Evolutionary conservation across 2,797 vertebrate species (phyloP).

Genomic region (Coranthus polyacanthus): DNA sequence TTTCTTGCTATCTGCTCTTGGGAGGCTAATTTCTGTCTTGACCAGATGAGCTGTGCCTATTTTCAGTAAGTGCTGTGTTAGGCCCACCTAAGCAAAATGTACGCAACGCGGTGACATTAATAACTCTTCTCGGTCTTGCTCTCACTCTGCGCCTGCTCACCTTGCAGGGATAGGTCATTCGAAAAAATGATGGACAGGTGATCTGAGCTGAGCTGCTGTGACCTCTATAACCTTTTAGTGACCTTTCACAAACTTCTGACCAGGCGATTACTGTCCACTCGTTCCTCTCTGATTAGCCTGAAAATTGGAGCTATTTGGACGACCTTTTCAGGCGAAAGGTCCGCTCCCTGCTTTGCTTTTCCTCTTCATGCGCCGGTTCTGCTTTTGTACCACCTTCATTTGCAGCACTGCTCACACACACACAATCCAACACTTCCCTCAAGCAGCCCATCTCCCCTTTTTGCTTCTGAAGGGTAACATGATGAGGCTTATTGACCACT

Average conservation of each 20-base stretch:
- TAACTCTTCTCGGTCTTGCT: constrained; percentile 50
- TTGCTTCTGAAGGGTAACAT: constrained; percentile 81
- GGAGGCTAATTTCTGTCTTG: constrained; percentile 58
- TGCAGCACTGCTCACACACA: constrained; percentile 34
- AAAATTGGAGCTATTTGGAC: constrained; percentile 72
- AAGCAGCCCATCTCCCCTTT: constrained; percentile 70
- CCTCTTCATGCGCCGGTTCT: constrained; percentile 42
- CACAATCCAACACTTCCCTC: constrained; percentile 36
- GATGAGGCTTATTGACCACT: constrained; percentile 79
- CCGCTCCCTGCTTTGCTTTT: constrained; percentile 55
- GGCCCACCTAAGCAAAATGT: constrained; percentile 39
- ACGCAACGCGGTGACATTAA: constrained; percentile 47
- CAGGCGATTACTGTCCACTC: constrained; percentile 72
- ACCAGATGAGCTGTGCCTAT: constrained; percentile 41
- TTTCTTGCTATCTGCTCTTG: constrained; percentile 52
- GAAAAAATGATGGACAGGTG: constrained; percentile 75
- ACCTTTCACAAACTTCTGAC: constrained; percentile 79
- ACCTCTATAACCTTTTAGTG: constrained; percentile 79
- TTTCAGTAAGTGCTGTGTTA: constrained; percentile 49
- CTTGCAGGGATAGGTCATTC: constrained; percentile 73
- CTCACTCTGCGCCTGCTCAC: constrained; percentile 26
- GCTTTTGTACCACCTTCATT: constrained; percentile 51
- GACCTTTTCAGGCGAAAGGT: constrained; percentile 82
- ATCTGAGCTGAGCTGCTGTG: constrained; percentile 56
- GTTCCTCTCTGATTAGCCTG: constrained; percentile 74